Conservation (phyloP, 1,140 invertebrate species). For the Amphibalanus amphitrite region DNA sequence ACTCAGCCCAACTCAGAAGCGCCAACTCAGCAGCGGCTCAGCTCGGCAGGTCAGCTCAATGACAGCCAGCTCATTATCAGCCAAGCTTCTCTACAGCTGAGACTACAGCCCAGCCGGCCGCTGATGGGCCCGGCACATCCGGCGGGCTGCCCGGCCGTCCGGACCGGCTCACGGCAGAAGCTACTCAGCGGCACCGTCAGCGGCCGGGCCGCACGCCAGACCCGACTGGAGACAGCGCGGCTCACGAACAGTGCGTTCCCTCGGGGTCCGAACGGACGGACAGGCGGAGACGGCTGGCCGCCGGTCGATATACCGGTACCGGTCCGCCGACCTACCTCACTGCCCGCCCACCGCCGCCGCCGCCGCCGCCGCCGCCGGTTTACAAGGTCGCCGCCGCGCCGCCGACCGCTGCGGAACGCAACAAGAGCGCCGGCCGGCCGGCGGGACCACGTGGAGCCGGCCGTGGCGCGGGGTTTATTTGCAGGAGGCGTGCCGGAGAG, state of each 20-base stretch:
- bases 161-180: neutral
- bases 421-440: neutral
- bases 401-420: neutral
- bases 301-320: neutral
- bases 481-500: neutral
- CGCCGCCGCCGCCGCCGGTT: too few relatives aligned
- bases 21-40: too few relatives aligned
- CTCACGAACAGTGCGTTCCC: neutral
- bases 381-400: neutral
- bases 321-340: neutral
- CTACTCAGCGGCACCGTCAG: neutral
- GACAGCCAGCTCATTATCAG: too few relatives aligned
- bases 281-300: too few relatives aligned
- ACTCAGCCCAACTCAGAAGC: neutral
- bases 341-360: neutral
- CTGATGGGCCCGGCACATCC: too few relatives aligned
- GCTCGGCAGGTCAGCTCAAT: neutral
- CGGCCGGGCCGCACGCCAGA: neutral
- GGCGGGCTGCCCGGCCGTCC: too few relatives aligned
- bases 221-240: neutral
- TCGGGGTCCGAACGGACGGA: too few relatives aligned
- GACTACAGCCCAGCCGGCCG: too few relatives aligned
- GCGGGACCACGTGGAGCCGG: neutral
- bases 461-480: neutral
- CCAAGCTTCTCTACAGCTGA: too few relatives aligned